phyloP scores from a whole-genome alignment of 2,113 vertebrate genomes.

The Tichodroma muraria region DNA sequence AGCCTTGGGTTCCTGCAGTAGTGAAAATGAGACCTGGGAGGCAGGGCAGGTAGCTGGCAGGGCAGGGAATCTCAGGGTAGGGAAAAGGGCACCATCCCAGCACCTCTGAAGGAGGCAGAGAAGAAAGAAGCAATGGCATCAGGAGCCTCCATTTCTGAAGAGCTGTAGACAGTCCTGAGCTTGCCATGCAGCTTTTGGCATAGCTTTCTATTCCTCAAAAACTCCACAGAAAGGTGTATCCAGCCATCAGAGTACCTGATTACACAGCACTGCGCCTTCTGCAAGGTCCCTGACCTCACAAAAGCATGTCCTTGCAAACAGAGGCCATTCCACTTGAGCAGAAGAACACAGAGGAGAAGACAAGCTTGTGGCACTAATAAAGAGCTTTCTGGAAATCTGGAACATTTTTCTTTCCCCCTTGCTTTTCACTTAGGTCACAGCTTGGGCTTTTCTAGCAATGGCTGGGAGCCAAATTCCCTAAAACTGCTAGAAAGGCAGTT shows the following conservation, averaged over 20 bases:
- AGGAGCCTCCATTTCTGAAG: background rate
- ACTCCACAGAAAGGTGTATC: background rate
- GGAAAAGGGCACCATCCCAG: background rate
- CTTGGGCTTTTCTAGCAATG: conserved; percentile 28
- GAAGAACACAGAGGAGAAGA: background rate
- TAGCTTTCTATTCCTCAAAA: background rate
- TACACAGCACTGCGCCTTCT: background rate
- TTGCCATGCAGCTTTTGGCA: background rate
- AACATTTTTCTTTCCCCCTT: background rate
- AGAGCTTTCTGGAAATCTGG: background rate
- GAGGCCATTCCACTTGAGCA: background rate
- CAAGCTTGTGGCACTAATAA: background rate
- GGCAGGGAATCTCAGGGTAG: background rate
- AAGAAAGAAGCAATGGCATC: background rate
- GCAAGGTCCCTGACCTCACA: background rate
- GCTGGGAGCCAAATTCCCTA: conserved; percentile 38
- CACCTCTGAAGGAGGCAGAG: background rate
- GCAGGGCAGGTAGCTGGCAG: background rate
- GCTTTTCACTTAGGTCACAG: conserved; percentile 5
- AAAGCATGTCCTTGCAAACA: background rate
- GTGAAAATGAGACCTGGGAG: background rate
- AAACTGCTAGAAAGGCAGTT: conserved; percentile 49
- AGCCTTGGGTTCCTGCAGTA: background rate
- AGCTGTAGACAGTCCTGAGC: background rate
- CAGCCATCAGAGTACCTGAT: background rate